These are phyloP conservation scores for Hormiphora californensis DNA, from an alignment of 37 sponge, comb jelly and placozoan genomes.

Conservation along the genomic window DNA sequence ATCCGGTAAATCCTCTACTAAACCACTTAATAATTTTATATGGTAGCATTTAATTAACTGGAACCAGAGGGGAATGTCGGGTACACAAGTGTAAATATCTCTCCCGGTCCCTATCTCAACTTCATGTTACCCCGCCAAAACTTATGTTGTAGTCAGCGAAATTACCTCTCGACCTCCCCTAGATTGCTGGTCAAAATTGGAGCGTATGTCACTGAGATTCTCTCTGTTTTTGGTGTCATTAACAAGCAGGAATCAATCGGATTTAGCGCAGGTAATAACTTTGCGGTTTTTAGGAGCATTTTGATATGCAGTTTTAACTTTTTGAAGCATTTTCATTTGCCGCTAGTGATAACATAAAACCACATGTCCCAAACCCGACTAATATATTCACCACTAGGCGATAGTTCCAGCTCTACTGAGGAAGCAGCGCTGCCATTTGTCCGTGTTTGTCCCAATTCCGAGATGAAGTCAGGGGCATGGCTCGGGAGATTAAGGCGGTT, in stretches of 20 bases:
- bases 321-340: background rate
- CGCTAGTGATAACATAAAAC: background rate
- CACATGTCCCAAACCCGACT: background rate
- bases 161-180: too few relatives aligned
- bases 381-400: too few relatives aligned
- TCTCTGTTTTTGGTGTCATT: slow-evolving; percentile 33
- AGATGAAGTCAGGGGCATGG: slow-evolving; percentile 68
- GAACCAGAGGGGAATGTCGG: too few relatives aligned
- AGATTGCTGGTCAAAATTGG: slow-evolving; percentile 29
- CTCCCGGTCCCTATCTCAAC: too few relatives aligned
- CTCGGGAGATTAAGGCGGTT: slow-evolving; percentile 54
- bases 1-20: too few relatives aligned
- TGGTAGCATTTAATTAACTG: too few relatives aligned
- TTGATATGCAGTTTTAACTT: background rate
- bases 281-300: background rate
- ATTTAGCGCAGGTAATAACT: background rate
- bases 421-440: slow-evolving; percentile 67
- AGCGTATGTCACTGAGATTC: slow-evolving; percentile 15
- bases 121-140: too few relatives aligned
- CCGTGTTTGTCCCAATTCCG: slow-evolving; percentile 75
- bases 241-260: background rate
- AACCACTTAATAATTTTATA: too few relatives aligned
- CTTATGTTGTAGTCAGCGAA: too few relatives aligned
- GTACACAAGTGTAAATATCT: too few relatives aligned
- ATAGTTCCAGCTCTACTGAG: slow-evolving; percentile 51